Base-by-base conservation (phyloP, 2,888 invertebrate genomes). In the Metellina segmentata region DNA sequence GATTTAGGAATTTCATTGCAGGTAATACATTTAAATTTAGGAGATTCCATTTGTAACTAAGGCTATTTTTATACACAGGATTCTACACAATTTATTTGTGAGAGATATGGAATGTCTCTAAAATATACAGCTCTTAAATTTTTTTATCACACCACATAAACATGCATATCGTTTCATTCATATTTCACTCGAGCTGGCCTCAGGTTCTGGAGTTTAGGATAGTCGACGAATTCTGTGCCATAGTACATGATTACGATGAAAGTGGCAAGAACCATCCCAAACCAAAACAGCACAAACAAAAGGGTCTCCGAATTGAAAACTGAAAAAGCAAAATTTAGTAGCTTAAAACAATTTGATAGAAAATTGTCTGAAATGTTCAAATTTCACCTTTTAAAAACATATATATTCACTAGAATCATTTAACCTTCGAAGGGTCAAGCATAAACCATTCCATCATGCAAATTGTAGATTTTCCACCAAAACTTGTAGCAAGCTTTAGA, bases 161-260 rank as follows among this genome's bases (percentile, higher is more conserved):
- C 51, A 81, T 81, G 13, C 20, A 70, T 70, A 77, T 90, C 75
- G 61, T 53, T 85, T 91, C 91, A 91, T 91, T 91, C 91, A 52
- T 87, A 83, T 71, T 88, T 91, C 48, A 83, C 19, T 16, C 69
- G 78, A 11, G 69, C 13, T 4, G 82, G 86, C 61, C 91, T 81
- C 9, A 93, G 34, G 6, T 94, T 93, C 53, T 93, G 93, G 70
- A 96, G 94, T 93, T 95, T 95, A 11, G 99, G 99, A 96, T 97
- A 97, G 95, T 99, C 98, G 81, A 99, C 99, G 95, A 98, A 99
- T 95, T 99, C 98, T 75, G 96, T 96, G 93, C 99, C 99, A 95
- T 98, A 97, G 94, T 97, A 96, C 94, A 98, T 97, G 92, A 98
- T 98, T 87, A 97, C 96, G 70, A 97, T 96, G 74, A 96, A 95